Percentiles rank a stretch among this genome's conserved stretches.
These are phyloP conservation scores for Acropora yongei DNA, from an alignment of 64 coral and sea anemone species.

Conservation along the genomic window DNA sequence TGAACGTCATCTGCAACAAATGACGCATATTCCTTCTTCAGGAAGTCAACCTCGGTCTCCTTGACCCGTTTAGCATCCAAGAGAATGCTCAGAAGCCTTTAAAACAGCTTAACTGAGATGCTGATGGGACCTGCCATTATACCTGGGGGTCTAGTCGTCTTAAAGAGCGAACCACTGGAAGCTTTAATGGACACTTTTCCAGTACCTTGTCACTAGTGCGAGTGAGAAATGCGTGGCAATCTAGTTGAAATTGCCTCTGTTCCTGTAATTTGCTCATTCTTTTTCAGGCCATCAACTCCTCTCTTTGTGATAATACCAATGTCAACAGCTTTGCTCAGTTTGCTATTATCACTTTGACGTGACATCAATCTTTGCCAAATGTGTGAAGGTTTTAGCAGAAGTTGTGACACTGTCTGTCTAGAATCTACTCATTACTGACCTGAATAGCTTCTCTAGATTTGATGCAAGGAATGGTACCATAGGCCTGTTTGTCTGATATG, in stretches of 20 bases:
- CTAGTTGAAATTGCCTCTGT: background rate
- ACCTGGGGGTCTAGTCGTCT: background rate
- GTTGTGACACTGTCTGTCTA: conserved; percentile 21
- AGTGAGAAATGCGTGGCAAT: background rate
- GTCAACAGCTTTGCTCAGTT: background rate
- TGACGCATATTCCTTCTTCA: background rate
- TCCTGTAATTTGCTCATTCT: conserved; percentile 14
- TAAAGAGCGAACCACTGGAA: background rate
- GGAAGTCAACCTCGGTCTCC: background rate
- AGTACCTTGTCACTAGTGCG: background rate
- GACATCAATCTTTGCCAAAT: conserved; percentile 49
- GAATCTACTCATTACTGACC: conserved; percentile 53
- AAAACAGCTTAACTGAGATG: conserved; percentile 44
- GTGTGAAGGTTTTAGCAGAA: conserved; percentile 6
- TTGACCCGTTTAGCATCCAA: background rate
- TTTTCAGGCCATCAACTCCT: background rate
- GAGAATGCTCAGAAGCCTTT: background rate
- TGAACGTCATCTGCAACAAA: background rate
- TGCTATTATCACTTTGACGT: conserved; percentile 31
- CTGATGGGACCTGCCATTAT: background rate
- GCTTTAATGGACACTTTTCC: background rate
- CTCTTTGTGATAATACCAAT: background rate
- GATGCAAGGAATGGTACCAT: conserved; percentile 50
- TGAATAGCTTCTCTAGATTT: conserved; percentile 46
- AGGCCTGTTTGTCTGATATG: conserved; percentile 47